phyloP scores from a whole-genome alignment of 2,888 invertebrate species.

The Vandiemenella viatica region DNA sequence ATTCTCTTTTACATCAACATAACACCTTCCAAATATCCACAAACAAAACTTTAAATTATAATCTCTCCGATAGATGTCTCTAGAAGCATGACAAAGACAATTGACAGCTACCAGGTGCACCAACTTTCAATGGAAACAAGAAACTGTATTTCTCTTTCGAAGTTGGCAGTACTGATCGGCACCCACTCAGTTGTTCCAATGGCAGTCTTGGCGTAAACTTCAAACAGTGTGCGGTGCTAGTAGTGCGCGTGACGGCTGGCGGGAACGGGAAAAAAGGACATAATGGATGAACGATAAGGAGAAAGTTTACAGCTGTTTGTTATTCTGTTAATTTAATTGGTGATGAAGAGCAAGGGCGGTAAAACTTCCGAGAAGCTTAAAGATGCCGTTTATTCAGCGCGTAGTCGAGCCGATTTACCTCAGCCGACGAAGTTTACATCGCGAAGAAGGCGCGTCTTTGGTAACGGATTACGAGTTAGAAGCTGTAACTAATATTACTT shows the following conservation, averaged over 20 bases:
- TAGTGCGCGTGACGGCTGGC: neutral
- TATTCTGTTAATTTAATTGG: too few species aligned
- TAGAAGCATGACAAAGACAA: too few species aligned
- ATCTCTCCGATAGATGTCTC: too few species aligned
- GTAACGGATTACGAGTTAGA: conserved; percentile 64
- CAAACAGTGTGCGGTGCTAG: neutral
- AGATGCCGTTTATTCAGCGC: conserved; percentile 79
- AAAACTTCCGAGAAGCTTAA: conserved; percentile 16
- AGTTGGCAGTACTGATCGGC: neutral
- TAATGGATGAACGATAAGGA: too few species aligned
- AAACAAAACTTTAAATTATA: too few species aligned
- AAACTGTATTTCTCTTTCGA: too few species aligned
- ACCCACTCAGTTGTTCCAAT: neutral
- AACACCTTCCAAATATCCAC: too few species aligned
- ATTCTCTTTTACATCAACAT: too few species aligned
- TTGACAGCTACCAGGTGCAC: too few species aligned
- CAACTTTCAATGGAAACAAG: too few species aligned
- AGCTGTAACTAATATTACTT: conserved; percentile 72
- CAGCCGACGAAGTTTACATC: conserved; percentile 41
- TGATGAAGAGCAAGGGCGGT: conserved; percentile 5
- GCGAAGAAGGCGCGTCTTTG: conserved; percentile 32
- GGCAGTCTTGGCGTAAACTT: conserved; percentile 9
- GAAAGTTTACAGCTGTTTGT: too few species aligned
- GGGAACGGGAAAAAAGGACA: neutral
- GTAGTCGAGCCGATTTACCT: conserved; percentile 68